Percentiles rank a stretch among this genome's conserved stretches.
Conservation (phyloP, 2,113 vertebrate genomes). For the Gnathonemus longibarbis region DNA sequence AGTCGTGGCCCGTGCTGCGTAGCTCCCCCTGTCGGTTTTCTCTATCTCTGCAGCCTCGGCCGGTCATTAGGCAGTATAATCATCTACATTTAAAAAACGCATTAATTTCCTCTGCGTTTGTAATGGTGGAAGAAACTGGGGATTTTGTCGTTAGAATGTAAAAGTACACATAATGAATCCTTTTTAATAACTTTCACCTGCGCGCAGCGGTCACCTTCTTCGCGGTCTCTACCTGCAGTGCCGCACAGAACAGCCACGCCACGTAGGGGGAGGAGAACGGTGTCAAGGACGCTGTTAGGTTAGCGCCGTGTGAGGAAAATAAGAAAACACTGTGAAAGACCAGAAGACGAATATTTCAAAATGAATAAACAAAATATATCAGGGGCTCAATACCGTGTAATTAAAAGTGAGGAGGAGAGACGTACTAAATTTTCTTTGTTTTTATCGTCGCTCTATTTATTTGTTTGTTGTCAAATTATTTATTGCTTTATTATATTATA, state of each 20-base stretch:
- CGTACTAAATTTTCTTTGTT: background rate
- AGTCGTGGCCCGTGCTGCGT: background rate
- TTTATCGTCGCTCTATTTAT: background rate
- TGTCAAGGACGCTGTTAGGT: background rate
- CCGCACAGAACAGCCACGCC: background rate
- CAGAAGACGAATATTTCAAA: background rate
- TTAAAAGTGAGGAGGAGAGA: background rate
- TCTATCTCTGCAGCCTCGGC: background rate
- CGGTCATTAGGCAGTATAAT: background rate
- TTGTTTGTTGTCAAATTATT: background rate
- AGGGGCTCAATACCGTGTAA: background rate
- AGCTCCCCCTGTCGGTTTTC: background rate
- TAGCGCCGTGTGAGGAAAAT: background rate
- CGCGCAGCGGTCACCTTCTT: background rate
- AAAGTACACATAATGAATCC: background rate
- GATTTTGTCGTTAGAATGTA: background rate
- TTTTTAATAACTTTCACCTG: background rate
- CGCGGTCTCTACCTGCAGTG: background rate
- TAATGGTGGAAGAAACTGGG: background rate
- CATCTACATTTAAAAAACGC: background rate
- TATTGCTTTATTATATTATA: background rate
- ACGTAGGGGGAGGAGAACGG: background rate
- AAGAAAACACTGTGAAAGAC: background rate
- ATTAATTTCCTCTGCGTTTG: background rate
- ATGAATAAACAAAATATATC: background rate